Percentiles rank a stretch among this genome's conserved stretches.
These are phyloP conservation scores for Liparis tanakae DNA, from an alignment of 2,797 vertebrate species.

Conservation along the genomic window DNA sequence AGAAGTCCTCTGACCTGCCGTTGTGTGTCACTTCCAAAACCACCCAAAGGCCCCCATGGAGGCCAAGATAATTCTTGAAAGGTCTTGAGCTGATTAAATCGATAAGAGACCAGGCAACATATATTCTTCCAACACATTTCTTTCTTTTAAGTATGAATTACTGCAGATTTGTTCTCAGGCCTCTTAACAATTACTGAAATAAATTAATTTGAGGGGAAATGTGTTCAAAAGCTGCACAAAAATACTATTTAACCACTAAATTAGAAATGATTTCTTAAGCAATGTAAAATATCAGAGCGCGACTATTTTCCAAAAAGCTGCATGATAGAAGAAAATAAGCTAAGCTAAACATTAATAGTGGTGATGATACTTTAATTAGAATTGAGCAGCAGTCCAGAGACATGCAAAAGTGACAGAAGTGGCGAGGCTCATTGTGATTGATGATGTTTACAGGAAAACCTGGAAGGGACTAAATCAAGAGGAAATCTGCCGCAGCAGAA, in stretches of 20 bases:
- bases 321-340: constrained; percentile 24
- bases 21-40: constrained; percentile 33
- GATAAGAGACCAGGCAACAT: not conserved
- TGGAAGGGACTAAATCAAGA: constrained; percentile 42
- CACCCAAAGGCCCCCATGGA: not conserved
- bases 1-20: constrained; percentile 39
- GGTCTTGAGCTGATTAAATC: not conserved
- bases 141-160: not conserved
- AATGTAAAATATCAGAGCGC: constrained; percentile 2
- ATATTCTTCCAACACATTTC: not conserved
- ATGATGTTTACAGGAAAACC: constrained; percentile 61
- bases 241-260: not conserved
- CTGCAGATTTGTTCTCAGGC: not conserved
- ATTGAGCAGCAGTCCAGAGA: constrained; percentile 20
- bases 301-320: constrained; percentile 30
- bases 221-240: not conserved
- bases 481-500: constrained; percentile 32
- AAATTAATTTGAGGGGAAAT: not conserved
- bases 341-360: constrained; percentile 1
- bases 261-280: not conserved
- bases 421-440: constrained; percentile 52
- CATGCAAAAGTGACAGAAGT: constrained; percentile 32
- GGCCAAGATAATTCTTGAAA: constrained; percentile 1
- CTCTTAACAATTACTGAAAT: not conserved
- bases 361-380: constrained; percentile 39